These are phyloP conservation scores for Anthopleura xanthogrammica DNA, from an alignment of 92 coral and sea anemone species.

Conservation along the genomic window DNA sequence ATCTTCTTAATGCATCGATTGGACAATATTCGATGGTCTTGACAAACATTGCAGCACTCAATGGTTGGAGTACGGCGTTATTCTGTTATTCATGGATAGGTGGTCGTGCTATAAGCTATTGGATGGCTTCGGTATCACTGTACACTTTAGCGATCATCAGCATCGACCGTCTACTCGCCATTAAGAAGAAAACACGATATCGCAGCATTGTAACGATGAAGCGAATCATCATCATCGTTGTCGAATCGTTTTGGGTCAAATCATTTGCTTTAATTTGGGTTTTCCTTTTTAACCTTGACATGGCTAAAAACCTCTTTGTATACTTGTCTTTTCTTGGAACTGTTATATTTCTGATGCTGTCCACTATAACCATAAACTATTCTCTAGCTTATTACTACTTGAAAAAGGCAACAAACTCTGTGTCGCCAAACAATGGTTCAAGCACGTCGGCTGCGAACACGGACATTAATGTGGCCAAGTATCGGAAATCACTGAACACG, in stretches of 20 bases:
- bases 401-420: neutral
- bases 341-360: neutral
- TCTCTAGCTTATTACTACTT: conserved; percentile 14
- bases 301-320: neutral
- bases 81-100: conserved; percentile 5
- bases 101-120: conserved; percentile 9
- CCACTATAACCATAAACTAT: conserved; percentile 6
- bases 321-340: neutral
- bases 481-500: conserved; percentile 26
- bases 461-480: conserved; percentile 1
- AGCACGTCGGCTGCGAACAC: neutral
- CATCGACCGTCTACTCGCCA: conserved; percentile 26
- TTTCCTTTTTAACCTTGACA: too few species aligned
- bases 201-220: conserved; percentile 7
- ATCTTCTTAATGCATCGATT: neutral
- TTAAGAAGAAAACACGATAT: conserved; percentile 14
- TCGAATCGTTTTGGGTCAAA: neutral
- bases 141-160: conserved; percentile 7
- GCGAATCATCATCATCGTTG: neutral
- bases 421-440: conserved; percentile 3
- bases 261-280: neutral
- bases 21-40: neutral
- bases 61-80: neutral
- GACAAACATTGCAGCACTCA: conserved; percentile 11
- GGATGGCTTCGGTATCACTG: conserved; percentile 1